Conservation (phyloP, 1,140 invertebrate genomes). For the Sesamia nonagrioides region DNA sequence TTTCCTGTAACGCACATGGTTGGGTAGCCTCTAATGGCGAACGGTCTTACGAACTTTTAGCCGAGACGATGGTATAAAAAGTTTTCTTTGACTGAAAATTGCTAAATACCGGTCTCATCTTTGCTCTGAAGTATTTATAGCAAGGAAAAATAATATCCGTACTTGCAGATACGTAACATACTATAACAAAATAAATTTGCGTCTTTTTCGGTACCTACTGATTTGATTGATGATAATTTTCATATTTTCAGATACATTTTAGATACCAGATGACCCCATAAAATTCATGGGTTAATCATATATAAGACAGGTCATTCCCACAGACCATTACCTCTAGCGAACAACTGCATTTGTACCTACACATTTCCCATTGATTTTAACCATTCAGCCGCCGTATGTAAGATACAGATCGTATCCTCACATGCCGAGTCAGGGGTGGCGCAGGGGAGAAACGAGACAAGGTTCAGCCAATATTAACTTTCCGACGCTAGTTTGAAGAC, state of each 20-base stretch:
- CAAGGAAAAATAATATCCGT: slow-evolving; percentile 45
- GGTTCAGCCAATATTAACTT: slow-evolving; percentile 70
- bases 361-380: slow-evolving; percentile 20
- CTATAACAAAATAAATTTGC: background rate
- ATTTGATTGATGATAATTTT: too few species aligned
- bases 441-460: slow-evolving; percentile 52
- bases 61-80: slow-evolving; percentile 61
- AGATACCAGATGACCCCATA: too few species aligned
- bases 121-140: slow-evolving; percentile 62
- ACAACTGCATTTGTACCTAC: background rate
- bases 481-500: slow-evolving; percentile 62
- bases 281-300: too few species aligned
- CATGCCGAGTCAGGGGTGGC: slow-evolving; percentile 45
- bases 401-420: slow-evolving; percentile 24
- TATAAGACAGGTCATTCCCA: background rate
- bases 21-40: slow-evolving; percentile 78
- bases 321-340: background rate
- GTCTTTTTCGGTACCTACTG: too few species aligned
- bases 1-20: slow-evolving; percentile 79
- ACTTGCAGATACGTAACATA: background rate
- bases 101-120: slow-evolving; percentile 67
- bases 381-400: slow-evolving; percentile 18
- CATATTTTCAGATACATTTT: too few species aligned
- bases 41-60: slow-evolving; percentile 71
- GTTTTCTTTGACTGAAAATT: slow-evolving; percentile 59